Conservation (phyloP, 1,140 invertebrate species). For the Psilanteris sp. region DNA sequence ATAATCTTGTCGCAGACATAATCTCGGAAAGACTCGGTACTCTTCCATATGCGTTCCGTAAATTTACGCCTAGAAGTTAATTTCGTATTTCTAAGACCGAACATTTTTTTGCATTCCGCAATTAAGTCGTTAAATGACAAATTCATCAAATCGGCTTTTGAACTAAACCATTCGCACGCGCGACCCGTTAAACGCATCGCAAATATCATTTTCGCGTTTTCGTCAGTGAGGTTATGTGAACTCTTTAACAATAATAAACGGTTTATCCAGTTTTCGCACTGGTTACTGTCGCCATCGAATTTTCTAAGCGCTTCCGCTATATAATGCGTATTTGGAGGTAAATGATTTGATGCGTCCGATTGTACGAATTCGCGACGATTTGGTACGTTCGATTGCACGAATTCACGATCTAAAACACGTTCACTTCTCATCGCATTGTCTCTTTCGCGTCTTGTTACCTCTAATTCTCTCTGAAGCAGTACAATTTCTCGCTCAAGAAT, state of each 20-base stretch:
- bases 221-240: neutral
- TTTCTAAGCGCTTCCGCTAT: neutral
- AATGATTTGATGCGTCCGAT: too few species aligned
- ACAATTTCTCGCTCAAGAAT: too few species aligned
- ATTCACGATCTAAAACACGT: too few species aligned
- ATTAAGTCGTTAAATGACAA: too few species aligned
- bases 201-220: slow-evolving; percentile 1
- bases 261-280: neutral
- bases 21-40: slow-evolving; percentile 48
- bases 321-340: too few species aligned
- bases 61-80: slow-evolving; percentile 45
- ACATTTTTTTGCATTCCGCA: slow-evolving; percentile 12
- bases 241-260: neutral
- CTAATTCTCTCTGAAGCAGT: too few species aligned
- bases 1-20: slow-evolving; percentile 65
- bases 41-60: slow-evolving; percentile 55
- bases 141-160: neutral
- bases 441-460: too few species aligned
- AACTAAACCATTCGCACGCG: slow-evolving; percentile 3
- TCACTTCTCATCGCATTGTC: too few species aligned
- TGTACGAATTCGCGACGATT: too few species aligned
- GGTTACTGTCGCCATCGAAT: neutral
- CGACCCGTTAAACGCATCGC: slow-evolving; percentile 1
- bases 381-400: too few species aligned
- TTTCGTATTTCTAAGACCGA: slow-evolving; percentile 6